Evolutionary conservation across 2,113 vertebrate species (phyloP), one percentile per base, ranked within the genome.

Genomic region (Pachycephala philippinensis): DNA sequence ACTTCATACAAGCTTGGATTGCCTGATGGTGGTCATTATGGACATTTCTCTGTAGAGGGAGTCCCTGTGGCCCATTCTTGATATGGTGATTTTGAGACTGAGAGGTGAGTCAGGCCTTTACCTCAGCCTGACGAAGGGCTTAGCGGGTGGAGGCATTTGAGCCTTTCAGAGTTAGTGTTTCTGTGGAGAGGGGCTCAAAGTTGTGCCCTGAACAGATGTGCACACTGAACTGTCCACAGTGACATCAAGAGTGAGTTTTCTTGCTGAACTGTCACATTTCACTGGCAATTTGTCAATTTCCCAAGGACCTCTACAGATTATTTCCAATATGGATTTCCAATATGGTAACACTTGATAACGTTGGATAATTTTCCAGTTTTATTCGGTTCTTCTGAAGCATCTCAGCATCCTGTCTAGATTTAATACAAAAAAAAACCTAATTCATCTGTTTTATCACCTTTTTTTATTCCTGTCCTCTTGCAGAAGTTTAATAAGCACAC

Each of bases 91-190:
- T 54, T 65, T 45, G 60, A 50, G 33, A 33, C 37, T 23, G 76
- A 82, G 44, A 61, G 44, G 33, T 21, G 28, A 31, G 35, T 18
- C 47, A 57, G 61, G 30, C 45, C 15, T 13, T 54, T n/a, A 18
- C 31, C 40, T 45, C 23, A 26, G 27, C 31, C 8, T 31, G 49
- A 39, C 8, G 47, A 49, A 22, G n/a, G 24, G 10, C 31, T 26
- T 3, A 50, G 33, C 0, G 0, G 33, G 13, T 10, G 19, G 15
- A 77, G 44, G 50, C 22, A 15, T 57, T 21, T 35, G 30, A 71
- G 33, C 53, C 66, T 54, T 54, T 54, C 35, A n/a, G 52, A 60
- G 45, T 39, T 40, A 1, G 2, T 45, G 47, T 23, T 63, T 75
- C 61, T 61, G 47, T 21, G 78, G 39, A 66, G n/a, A 39, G 3